phyloP scores from a whole-genome alignment of 2,888 invertebrate species.

The Allacma fusca region DNA sequence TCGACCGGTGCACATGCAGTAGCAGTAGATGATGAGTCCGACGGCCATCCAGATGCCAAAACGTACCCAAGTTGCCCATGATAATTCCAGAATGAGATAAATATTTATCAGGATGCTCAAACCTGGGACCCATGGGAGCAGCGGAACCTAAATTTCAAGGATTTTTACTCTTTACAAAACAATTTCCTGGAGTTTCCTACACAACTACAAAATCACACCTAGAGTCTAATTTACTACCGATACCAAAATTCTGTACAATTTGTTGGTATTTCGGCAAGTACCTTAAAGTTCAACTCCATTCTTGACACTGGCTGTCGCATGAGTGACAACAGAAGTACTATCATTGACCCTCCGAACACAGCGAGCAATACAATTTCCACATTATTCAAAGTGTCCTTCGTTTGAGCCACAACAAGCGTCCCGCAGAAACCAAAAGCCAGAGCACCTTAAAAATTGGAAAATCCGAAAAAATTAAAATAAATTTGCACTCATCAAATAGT shows the following conservation, averaged over 20 bases:
- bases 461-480: background rate
- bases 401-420: background rate
- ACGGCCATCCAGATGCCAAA: conserved; percentile 67
- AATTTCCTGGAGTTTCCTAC: too few species aligned
- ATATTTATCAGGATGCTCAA: conserved; percentile 67
- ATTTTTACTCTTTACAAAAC: background rate
- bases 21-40: conserved; percentile 54
- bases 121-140: conserved; percentile 66
- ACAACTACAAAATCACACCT: too few species aligned
- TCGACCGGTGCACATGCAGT: conserved; percentile 54
- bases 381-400: background rate
- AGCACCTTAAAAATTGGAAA: background rate
- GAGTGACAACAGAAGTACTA: background rate
- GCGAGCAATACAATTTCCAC: background rate
- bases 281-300: conserved; percentile 6
- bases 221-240: too few species aligned
- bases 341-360: background rate
- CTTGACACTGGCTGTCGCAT: conserved; percentile 1
- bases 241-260: too few species aligned
- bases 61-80: conserved; percentile 66
- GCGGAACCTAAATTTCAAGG: conserved; percentile 64
- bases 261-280: too few species aligned
- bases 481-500: background rate
- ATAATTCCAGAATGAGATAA: conserved; percentile 67
- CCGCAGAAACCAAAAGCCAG: background rate